These are phyloP conservation scores for Rutpela maculata DNA, from an alignment of 2,888 invertebrate species.

Conservation along the genomic window DNA sequence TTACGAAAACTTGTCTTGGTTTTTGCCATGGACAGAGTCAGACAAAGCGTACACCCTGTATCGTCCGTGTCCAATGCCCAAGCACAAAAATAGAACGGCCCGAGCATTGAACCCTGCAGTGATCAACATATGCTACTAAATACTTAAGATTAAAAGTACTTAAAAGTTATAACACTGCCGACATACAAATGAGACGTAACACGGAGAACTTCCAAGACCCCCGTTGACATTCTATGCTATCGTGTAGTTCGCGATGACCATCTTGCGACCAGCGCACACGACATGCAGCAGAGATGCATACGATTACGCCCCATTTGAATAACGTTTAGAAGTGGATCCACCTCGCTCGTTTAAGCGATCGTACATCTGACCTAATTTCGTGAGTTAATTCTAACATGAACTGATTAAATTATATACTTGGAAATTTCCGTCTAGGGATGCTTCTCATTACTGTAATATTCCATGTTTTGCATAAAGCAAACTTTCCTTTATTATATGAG, in stretches of 20 bases:
- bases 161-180: not conserved
- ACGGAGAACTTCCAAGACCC: not conserved
- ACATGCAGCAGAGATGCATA: conserved; percentile 18
- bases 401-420: conserved; percentile 24
- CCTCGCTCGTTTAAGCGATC: conserved; percentile 42
- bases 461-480: not conserved
- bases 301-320: conserved; percentile 30
- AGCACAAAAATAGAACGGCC: not conserved
- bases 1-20: no score
- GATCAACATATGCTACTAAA: not conserved
- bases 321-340: conserved; percentile 6
- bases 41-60: not conserved
- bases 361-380: conserved; percentile 57
- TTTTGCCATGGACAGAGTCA: no score
- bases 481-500: no score
- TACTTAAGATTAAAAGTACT: not conserved
- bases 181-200: conserved; percentile 4
- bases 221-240: conserved; percentile 1
- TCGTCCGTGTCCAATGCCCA: not conserved
- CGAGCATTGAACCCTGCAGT: conserved; percentile 7
- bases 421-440: conserved; percentile 1
- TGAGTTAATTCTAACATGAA: conserved; percentile 36
- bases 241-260: conserved; percentile 4
- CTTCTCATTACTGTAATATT: conserved; percentile 18
- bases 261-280: conserved; percentile 7